Conservation (phyloP, 2,888 invertebrate genomes). For the Cyclophora albipunctata region DNA sequence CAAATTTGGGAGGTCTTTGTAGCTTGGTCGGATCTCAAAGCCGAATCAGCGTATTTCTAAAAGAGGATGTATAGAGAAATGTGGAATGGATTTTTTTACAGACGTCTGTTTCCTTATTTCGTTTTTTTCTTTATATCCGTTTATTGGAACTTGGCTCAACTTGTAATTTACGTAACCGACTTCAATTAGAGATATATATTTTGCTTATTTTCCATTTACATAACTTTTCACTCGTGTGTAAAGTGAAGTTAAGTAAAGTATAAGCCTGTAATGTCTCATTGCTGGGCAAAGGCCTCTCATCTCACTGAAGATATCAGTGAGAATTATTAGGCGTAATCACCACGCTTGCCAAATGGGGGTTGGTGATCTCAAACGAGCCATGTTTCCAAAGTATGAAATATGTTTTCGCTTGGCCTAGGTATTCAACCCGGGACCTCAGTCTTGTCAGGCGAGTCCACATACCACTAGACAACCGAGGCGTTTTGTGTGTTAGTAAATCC, state of each 20-base stretch:
- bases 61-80: conserved; percentile 47
- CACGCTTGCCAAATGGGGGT: too few species aligned
- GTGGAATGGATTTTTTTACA: conserved; percentile 45
- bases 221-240: conserved; percentile 13
- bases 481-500: too few species aligned
- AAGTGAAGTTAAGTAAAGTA: conserved; percentile 4
- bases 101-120: conserved; percentile 59
- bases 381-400: too few species aligned
- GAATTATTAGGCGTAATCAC: too few species aligned
- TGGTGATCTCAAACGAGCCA: too few species aligned
- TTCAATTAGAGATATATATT: conserved; percentile 24
- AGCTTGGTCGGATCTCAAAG: conserved; percentile 32
- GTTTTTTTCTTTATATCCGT: conserved; percentile 52
- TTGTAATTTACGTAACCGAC: conserved; percentile 55
- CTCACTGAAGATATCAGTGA: too few species aligned
- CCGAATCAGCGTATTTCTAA: conserved; percentile 50
- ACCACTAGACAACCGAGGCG: too few species aligned
- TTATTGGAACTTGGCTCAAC: conserved; percentile 57
- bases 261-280: too few species aligned
- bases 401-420: too few species aligned
- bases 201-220: conserved; percentile 10
- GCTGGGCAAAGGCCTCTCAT: too few species aligned
- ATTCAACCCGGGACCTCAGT: too few species aligned
- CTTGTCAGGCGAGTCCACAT: too few species aligned
- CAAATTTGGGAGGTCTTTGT: conserved; percentile 33